Conservation (phyloP, 1,140 invertebrate genomes). For the Tetramorium alpestre region DNA sequence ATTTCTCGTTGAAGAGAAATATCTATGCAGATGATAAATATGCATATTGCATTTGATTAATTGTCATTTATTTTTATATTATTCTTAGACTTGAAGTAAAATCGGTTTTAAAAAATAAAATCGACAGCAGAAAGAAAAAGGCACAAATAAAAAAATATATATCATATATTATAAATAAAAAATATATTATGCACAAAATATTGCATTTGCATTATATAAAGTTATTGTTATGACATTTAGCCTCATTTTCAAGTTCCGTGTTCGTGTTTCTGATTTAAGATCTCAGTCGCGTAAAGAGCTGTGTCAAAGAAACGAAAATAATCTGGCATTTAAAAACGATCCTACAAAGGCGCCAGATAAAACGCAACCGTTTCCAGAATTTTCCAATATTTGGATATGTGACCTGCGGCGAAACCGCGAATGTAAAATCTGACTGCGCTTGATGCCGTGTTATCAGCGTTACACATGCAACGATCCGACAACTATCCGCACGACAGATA, state of each 20-base stretch:
- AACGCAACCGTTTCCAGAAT: not conserved
- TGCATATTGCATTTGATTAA: not conserved
- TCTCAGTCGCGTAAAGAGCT: not conserved
- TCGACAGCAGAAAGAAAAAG: not conserved
- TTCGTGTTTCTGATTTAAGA: not conserved
- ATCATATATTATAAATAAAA: not conserved
- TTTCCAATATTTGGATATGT: constrained; percentile 20
- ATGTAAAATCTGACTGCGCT: constrained; percentile 4
- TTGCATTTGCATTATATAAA: not conserved
- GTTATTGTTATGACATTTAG: not conserved
- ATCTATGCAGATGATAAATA: not conserved
- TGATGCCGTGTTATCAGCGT: constrained; percentile 14
- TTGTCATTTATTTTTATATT: not conserved
- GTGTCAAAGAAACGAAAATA: not conserved
- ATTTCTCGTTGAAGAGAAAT: constrained; percentile 1
- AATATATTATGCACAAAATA: not conserved
- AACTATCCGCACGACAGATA: not conserved
- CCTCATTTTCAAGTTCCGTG: not conserved
- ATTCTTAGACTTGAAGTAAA: not conserved
- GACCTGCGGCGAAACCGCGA: constrained; percentile 4
- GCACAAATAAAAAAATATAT: not conserved
- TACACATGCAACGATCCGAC: constrained; percentile 4
- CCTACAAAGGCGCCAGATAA: not conserved
- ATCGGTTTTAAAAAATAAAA: not conserved
- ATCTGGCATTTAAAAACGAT: not conserved